Percentiles rank a stretch among this genome's conserved stretches.
Conservation (phyloP, 2,797 vertebrate species). For the Siniperca undulata region DNA sequence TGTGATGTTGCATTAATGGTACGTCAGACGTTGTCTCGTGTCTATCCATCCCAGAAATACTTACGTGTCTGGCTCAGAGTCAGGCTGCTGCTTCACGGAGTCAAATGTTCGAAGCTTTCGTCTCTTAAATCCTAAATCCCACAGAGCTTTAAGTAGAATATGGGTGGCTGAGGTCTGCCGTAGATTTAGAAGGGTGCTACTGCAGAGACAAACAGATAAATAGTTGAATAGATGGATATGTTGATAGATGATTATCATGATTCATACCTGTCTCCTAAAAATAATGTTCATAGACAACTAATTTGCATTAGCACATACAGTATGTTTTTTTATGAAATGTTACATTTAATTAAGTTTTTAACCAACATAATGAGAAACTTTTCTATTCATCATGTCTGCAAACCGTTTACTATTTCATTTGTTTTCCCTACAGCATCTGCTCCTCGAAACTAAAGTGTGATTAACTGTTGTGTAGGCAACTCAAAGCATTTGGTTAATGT, state of each 20-base stretch:
- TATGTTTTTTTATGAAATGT: not conserved
- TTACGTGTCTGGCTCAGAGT: constrained; percentile 56
- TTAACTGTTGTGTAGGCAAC: not conserved
- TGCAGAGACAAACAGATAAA: constrained; percentile 23
- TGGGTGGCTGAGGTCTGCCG: constrained; percentile 39
- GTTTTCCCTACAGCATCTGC: constrained; percentile 17
- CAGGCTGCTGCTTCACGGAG: constrained; percentile 49
- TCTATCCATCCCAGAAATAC: constrained; percentile 56
- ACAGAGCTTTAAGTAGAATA: constrained; percentile 36
- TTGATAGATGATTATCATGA: not conserved
- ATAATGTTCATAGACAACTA: not conserved
- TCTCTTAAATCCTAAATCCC: constrained; percentile 63
- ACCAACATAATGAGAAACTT: constrained; percentile 25
- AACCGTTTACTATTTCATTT: constrained; percentile 1
- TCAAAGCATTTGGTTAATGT: not conserved
- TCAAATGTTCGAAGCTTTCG: constrained; percentile 67
- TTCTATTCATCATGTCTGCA: constrained; percentile 21
- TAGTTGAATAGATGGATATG: not conserved
- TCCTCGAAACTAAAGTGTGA: constrained; percentile 2
- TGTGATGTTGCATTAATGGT: constrained; percentile 64
- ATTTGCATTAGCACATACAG: not conserved
- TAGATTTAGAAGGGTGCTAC: not conserved
- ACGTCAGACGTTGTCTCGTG: constrained; percentile 47
- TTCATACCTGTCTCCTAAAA: constrained; percentile 12
- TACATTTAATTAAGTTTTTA: constrained; percentile 21